Evolutionary conservation across 1,140 invertebrate species (phyloP), one percentile per base, ranked within the genome.

Genomic region (Ruditapes philippinarum): DNA sequence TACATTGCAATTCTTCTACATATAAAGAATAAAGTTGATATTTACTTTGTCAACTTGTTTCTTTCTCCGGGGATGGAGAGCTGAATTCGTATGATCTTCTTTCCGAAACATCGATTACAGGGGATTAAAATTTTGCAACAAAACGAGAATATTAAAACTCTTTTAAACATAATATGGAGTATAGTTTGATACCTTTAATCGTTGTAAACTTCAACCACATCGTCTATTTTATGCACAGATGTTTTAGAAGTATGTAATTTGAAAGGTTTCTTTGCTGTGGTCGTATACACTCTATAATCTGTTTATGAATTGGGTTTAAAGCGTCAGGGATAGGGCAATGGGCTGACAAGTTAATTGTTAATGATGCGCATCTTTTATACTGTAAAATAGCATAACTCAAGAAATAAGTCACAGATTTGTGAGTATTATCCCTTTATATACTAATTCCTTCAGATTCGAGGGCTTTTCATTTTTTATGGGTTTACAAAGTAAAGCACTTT

Each of bases 101-200:
- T 38, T 76, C 73, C 73, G 73, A 31, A 76, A 28, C 73, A 33
- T 49, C 42, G 73, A 49, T 49, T 76, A 76, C 42, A 76, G 42
- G 73, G 31, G 73, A 76, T 76, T 76, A 76, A 76, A 76, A 76
- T 49, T 22, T 42, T 76, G 42, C 42, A 76, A 76, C 73, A 76
- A 76, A 45, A 33, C 42, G n/a, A 33, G 73, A 76, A 76, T 73
- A 54, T 76, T 17, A 76, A 74, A 42, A 17, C 2, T 40, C 36
- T 74, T 40, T 74, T 19, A 40, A 40, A 31, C 42, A 51, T 25
- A 49, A 45, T 25, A 51, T 49, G 9, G 42, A 45, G 42, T 45
- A 45, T 51, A 49, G 73, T 76, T 25, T 49, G 14, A 76, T 49
- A 76, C 42, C 22, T 7, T 2, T 76, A 76, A 76, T 76, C 73